Evolutionary conservation across 1,140 invertebrate genomes (phyloP), one percentile per base, ranked within the genome.

Genomic region (Hylaeus anthracinus): DNA sequence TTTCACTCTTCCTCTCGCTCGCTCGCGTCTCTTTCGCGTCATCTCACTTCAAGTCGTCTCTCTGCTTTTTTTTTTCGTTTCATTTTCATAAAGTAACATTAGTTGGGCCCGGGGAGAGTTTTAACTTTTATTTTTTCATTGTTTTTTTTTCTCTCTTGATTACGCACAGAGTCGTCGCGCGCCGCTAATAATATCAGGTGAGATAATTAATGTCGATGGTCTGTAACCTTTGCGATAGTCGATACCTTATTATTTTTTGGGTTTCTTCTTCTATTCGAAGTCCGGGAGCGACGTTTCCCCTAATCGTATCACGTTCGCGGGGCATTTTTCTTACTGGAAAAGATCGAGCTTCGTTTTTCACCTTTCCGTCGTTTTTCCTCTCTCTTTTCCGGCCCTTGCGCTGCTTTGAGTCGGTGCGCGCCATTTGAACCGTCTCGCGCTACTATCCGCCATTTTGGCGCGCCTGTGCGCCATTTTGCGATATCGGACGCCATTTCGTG

Each of bases 31-130:
- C 66, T 83, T 69, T 60, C 67, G 70, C 72, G 37, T 78, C 55
- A 48, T 77, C 77, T 85, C 80, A 83, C 72, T 79, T 61, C 79
- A 26, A 71, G 56, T 80, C 63, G 66, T 82, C 86, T 72, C 76
- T 82, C 79, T 71, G 63, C 26, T 26, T 26, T 26, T 26, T 26
- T 74, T 79, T 80, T 79, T 79, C 61, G 72, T 76, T 63, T 82
- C n/a, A 80, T 73, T 84, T 72, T 88, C 72, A 85, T 86, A 86
- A 88, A 91, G 81, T 91, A 93, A 92, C 91, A 89, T 91, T 92
- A 90, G 88, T 93, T 93, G 91, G 92, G 92, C 92, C 91, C 91
- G 89, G 92, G 90, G 91, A 92, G 89, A 93, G 90, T 92, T 86
- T 88, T 79, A 89, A 86, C 81, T 81, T 72, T 90, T 87, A 74